Evolutionary conservation across 2,797 vertebrate genomes (phyloP), one percentile per base, ranked within the genome.

Genomic region (Sebastes trivittatus): DNA sequence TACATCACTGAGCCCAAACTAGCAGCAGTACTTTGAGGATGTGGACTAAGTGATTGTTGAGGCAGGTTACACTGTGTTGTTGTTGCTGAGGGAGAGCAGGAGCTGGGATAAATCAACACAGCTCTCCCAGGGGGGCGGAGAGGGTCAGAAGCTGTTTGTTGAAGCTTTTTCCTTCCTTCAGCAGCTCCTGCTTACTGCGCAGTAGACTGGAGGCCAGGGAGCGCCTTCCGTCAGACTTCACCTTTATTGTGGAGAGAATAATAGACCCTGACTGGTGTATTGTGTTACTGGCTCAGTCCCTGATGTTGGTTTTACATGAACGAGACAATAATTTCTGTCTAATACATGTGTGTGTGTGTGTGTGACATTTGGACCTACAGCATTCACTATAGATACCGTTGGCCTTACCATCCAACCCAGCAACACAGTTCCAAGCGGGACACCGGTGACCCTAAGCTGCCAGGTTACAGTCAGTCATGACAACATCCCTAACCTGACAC

Each of bases 321-420:
- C 2, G 2, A 75, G 32, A 63, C n/a, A 23, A 63, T 71, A 18
- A 46, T 79, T 52, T 70, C 11, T 65, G 20, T 81, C 7, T 70
- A 29, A 70, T 46, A 3, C 14, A 3, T 61, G 3, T 79, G 11
- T 74, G 20, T 76, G 20, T 76, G 32, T 86, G 65, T 77, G 55
- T 79, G 68, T 83, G 59, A 11, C 8, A 55, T 54, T 61, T 70
- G 61, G 49, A 58, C 72, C 69, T 32, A 7, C 77, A 96, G 95
- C 32, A 0, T 94, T 85, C 68, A 94, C 82, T 6, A 95, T 96
- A 73, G 91, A 95, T 9, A n/a, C 1, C 7, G 89, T 95, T 6
- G 67, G 2, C 32, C 93, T 96, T 13, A 73, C 25, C 2, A 9
- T 95, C 68, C 55, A 14, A 2, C 95, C 96, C 63, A 22, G 59